phyloP scores from a whole-genome alignment of 2,113 vertebrate genomes.

The Xenopus laevis region DNA sequence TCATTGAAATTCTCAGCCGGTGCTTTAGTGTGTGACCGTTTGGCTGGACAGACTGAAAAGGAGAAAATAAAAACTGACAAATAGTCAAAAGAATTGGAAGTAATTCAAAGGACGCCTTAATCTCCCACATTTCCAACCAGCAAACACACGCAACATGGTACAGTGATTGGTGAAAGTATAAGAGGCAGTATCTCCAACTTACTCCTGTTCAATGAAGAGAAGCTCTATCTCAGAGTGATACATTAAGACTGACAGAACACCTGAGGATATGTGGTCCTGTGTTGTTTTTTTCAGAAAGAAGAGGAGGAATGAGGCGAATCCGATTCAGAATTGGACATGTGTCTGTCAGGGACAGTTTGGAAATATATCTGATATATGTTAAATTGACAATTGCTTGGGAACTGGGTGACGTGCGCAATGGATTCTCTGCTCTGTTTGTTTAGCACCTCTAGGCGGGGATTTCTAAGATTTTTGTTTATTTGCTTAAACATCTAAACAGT shows the following conservation, averaged over 20 bases:
- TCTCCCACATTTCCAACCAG: constrained; percentile 18
- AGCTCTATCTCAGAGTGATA: constrained; percentile 22
- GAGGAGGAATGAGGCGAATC: neutral
- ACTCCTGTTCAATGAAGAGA: neutral
- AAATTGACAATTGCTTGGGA: constrained; percentile 38
- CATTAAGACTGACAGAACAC: constrained; percentile 44
- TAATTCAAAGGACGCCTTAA: constrained; percentile 14
- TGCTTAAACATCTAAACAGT: too few species aligned
- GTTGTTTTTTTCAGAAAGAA: constrained; percentile 26
- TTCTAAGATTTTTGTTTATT: too few species aligned
- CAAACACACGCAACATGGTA: constrained; percentile 26
- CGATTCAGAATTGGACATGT: constrained; percentile 28
- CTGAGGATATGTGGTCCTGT: neutral
- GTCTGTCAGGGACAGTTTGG: constrained; percentile 45
- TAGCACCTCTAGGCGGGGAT: too few species aligned
- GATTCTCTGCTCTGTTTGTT: too few species aligned
- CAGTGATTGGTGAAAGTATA: constrained; percentile 17
- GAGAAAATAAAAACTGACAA: constrained; percentile 2
- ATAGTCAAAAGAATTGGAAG: constrained; percentile 45
- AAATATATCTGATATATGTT: neutral
- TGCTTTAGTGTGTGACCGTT: neutral
- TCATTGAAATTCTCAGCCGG: neutral
- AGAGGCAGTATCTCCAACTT: constrained; percentile 32
- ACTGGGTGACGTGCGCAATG: neutral
- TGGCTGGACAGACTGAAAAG: neutral